Base-by-base conservation (phyloP, 92 coral and sea anemone genomes). In the Zoanthus solanderi region DNA sequence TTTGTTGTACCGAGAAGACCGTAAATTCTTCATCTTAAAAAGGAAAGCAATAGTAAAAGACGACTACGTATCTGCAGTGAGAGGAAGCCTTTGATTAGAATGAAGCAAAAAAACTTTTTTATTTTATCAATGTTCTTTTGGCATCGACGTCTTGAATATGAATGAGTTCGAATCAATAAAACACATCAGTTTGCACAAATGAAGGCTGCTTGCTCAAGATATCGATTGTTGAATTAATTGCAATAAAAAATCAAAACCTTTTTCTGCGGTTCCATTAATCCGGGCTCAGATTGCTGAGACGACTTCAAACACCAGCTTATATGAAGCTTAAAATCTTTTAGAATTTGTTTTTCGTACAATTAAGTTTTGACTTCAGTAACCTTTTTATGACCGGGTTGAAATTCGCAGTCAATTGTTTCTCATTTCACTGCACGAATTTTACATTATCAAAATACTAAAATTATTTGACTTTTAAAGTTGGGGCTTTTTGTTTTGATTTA, bases 331-430 rank as follows among this genome's bases (percentile, higher is more conserved):
- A 77, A 31, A 77, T 77, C 67, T 31, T 23, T 77, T 77, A 66
- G 82, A 77, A 54, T 77, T 77, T 77, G 68, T 53, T 77, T 77
- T 77, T 58, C 4, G 47, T 44, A 77, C 82, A 54, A 23, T 23
- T 23, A 23, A 30, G 44, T 23, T 77, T 52, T 52, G 82, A 50
- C 10, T 31, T 23, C 46, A 4, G 11, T 77, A 77, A 77, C 28
- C 82, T 53, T 63, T 17, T 52, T 76, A 47, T 54, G 42, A 16
- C 28, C 67, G 18, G 29, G 67, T 7, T 23, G 60, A 34, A 11
- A 69, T 30, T 10, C 75, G 45, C 17, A 0, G 9, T 50, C 12
- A 50, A 50, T 69, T 34, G 45, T 10, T 69, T 69, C 75, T 69
- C 16, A 16, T 32, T 69, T 34, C 75, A 69, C 75, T 23, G 75